Evolutionary conservation across 2,113 vertebrate genomes (phyloP), one percentile per base, ranked within the genome.

Genomic region (Upupa epops): DNA sequence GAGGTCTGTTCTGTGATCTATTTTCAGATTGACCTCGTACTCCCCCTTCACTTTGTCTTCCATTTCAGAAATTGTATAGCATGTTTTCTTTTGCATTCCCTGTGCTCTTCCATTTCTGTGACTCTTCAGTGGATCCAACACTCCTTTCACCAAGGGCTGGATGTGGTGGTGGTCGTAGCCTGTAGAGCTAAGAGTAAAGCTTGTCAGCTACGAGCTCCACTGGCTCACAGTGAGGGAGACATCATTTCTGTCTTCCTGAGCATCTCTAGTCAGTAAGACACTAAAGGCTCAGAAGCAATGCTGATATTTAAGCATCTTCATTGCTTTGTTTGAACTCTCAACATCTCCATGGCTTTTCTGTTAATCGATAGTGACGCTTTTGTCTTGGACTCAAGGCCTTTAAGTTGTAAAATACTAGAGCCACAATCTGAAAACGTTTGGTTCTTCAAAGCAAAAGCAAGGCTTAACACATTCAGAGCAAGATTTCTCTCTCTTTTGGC

Each of bases 191-290:
- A 96, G 83, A 65, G 77, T 93, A 96, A 94, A 89, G 48, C 71
- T 32, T 95, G 74, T 87, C 83, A 88, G 70, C 93, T 96, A 63
- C 74, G 95, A 92, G 66, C 60, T 96, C 88, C 78, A 83, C 74
- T 96, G 94, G 91, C 75, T 97, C 59, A 85, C 80, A 94, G 90
- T 70, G 85, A 96, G 94, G 77, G 75, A 93, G 87, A 92, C 1
- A 2, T 91, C 95, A 74, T 92, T 96, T 96, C 96, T 94, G 88
- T 89, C 93, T 77, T 95, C 69, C 84, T 94, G 75, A 89, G 89
- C 75, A 92, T 95, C 87, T 89, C 86, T 95, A 92, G 92, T 88
- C 82, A 91, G 83, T 92, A 94, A 94, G 66, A 90, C 60, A 94
- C 60, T 91, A 91, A 92, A 95, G 56, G 46, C 70, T 96, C 88